Conservation (phyloP, 2,888 invertebrate genomes). For the Drosophila hamatofila region DNA sequence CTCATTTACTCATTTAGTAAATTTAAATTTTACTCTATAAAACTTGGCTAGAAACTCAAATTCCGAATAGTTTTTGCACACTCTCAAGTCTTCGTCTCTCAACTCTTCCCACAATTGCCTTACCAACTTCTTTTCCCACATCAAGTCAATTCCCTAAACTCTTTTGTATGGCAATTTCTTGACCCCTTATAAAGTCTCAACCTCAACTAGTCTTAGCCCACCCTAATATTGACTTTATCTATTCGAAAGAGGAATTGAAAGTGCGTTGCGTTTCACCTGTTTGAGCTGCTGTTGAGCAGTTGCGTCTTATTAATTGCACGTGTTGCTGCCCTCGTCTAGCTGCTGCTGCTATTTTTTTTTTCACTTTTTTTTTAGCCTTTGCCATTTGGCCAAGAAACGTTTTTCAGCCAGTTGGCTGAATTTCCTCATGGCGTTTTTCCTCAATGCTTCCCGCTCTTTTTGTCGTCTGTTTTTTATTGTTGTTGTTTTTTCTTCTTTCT, state of each 20-base stretch:
- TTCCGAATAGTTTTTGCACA: too few species aligned
- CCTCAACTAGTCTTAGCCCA: not conserved
- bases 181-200: not conserved
- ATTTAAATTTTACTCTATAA: not conserved
- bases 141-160: not conserved
- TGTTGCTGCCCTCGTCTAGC: constrained; percentile 37
- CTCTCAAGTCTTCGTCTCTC: too few species aligned
- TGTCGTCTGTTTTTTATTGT: constrained; percentile 12
- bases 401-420: constrained; percentile 59
- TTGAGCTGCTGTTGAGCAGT: constrained; percentile 24
- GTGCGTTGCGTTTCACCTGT: constrained; percentile 20
- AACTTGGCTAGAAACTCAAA: not conserved
- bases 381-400: constrained; percentile 59
- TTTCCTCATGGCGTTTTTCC: constrained; percentile 75
- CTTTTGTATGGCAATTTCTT: not conserved
- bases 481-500: constrained; percentile 8
- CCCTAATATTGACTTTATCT: constrained; percentile 15
- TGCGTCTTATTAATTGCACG: constrained; percentile 46
- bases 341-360: constrained; percentile 15
- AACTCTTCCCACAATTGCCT: not conserved
- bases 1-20: not conserved
- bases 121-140: not conserved
- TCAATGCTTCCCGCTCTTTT: constrained; percentile 74
- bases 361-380: constrained; percentile 23
- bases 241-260: constrained; percentile 19